Base-by-base conservation (phyloP, 2,113 vertebrate genomes). In the Eclectus roratus region DNA sequence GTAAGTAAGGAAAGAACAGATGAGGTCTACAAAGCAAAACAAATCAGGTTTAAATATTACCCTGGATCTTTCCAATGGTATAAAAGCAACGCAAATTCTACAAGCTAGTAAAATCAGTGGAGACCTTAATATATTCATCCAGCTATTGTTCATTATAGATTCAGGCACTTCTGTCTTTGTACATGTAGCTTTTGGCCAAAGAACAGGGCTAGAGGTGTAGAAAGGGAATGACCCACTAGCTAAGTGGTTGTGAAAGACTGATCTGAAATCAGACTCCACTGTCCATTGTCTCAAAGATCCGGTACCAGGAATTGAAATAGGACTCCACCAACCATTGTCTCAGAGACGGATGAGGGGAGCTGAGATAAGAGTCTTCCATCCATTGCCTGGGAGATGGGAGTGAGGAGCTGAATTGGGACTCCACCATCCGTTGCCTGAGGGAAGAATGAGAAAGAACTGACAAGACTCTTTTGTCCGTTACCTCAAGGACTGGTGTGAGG, bases 131-230 rank as follows among this genome's bases (percentile, higher is more conserved):
- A 19, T 11, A 53, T n/a, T 44, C 2, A 5, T 52, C 15, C 21
- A 47, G 0, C 3, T 53, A 18, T 13, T 64, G 1, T 37, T 69
- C 6, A 0, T 85, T 68, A 9, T 9, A n/a, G 2, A 29, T 66
- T 55, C 71, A 78, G 33, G 3, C 14, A 44, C 53, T 52, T 80
- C 8, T 7, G 4, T 55, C 8, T 76, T 78, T 64, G 6, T 3
- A 47, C 2, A 12, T 49, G 20, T 46, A 41, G 6, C 18, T 80
- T 94, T 90, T 56, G 39, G 23, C 8, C 41, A 60, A 65, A 85
- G 41, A 71, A 33, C 1, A 3, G 5, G 2, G 2, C 1, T 5
- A 35, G 13, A 44, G 39, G 3, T 6, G 27, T 9, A 84, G 17
- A 81, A 66, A 9, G 11, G 12, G 18, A 52, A 14, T 31, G 17